Base-by-base conservation (phyloP, 1,140 invertebrate genomes). In the Cydia splendana region DNA sequence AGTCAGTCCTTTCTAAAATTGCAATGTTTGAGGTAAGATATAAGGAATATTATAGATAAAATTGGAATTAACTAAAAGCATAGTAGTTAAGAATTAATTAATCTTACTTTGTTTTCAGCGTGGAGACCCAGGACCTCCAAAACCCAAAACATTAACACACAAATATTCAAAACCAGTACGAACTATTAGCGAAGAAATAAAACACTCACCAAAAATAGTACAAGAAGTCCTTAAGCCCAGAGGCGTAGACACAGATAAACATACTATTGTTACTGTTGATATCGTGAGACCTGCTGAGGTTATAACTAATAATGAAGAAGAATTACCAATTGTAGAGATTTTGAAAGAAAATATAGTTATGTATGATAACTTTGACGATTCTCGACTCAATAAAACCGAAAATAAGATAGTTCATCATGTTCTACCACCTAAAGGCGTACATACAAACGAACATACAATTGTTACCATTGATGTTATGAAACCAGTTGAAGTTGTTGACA, bases 1-100 rank as follows among this genome's bases (percentile, higher is more conserved):
- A 84, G 38, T 85, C 83, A 74, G 83, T 92, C 10, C 62, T 86
- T 30, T 89, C 88, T 0, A 92, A 88, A 79, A 88, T 92, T 62
- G 87, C 89, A 10, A 83, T 90, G 75, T 92, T 92, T 83, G 90
- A 92, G 81, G 89, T 91, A 84, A 89, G 75, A 83, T 65, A 38
- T 38, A 7, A 38, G 34, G 7, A 38, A 38, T 9, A 38, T 42
- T 42, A 42, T 42, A 10, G 38, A 42, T 42, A 10, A 42, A 42
- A 42, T 42, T 42, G 7, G 12, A 48, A 15, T 12, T 48, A 15
- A 48, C 38, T 42, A 34, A 34, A 34, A 45, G 45, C 45, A 48
- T 48, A 13, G 12, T 13, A 7, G 0, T 4, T 48, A 2, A 15
- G 0, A 18, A 53, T 18, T 18, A 53, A 53, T 53, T n/a, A 18